Evolutionary conservation across 1,140 invertebrate species (phyloP), one percentile per base, ranked within the genome.

Genomic region (Arion vulgaris): DNA sequence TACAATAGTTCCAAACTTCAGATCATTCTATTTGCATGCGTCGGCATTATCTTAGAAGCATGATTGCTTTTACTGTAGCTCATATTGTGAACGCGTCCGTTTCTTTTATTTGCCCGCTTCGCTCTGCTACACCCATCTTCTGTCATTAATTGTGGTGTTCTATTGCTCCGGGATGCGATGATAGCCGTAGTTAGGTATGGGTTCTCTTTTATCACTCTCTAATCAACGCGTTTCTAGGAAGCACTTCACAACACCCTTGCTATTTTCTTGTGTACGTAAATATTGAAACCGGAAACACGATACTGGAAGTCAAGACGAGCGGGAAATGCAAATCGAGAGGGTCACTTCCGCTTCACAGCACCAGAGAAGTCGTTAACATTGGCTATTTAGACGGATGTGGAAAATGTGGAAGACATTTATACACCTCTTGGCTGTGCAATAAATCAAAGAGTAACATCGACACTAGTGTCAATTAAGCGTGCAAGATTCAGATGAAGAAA

Each of bases 211-310:
- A 66, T 66, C 62, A 66, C 62, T 23, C n/a, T 32, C n/a, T 72
- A 45, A 72, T 72, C 71, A 72, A 72, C 41, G 71, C n/a, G 36
- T 72, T 45, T 72, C 36, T 72, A 13, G 71, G 71, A 72, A 72
- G 38, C 41, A 41, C 36, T 66, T 66, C 62, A 13, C 28, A 5
- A 2, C 62, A 28, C 32, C n/a, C 28, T 32, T 28, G 36, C 41
- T 41, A 36, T 72, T 72, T 72, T 72, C 71, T 72, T 72, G 71
- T 72, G 36, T 72, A 72, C 71, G 71, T 45, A 39, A 72, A 39
- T 1, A 41, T 45, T 26, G 71, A 73, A 75, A 75, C 73, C 73
- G 73, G 73, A 75, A 49, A 51, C 45, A 13, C 0, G 26, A 51
- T 11, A 45, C 45, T 26, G 41, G 38, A 26, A 51, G 73, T 45